These are phyloP conservation scores for Drosophila colorata DNA, from an alignment of 2,888 invertebrate species.

Conservation along the genomic window DNA sequence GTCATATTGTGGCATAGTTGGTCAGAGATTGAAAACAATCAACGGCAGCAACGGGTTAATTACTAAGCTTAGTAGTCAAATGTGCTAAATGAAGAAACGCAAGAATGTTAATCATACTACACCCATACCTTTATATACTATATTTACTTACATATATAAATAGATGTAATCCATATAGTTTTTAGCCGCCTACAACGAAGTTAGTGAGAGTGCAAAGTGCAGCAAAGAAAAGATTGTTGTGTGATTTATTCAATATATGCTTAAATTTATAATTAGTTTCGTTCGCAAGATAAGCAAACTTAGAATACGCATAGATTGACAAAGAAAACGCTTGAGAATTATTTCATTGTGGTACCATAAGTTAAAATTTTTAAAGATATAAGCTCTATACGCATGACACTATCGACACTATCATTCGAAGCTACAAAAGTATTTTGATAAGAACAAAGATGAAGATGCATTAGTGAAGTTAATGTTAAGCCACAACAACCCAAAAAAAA, in stretches of 20 bases:
- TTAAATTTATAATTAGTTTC: constrained; percentile 57
- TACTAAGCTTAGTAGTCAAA: constrained; percentile 73
- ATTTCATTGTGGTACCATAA: constrained; percentile 71
- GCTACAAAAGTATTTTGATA: constrained; percentile 65
- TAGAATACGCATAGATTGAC: constrained; percentile 56
- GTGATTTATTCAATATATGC: constrained; percentile 71
- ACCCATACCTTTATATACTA: constrained; percentile 39
- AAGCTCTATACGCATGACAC: constrained; percentile 27
- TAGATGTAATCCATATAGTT: constrained; percentile 52
- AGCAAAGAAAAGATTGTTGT: constrained; percentile 65
- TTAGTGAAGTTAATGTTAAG: constrained; percentile 23
- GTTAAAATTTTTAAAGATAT: constrained; percentile 50
- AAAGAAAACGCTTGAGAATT: constrained; percentile 62
- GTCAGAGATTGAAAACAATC: constrained; percentile 21
- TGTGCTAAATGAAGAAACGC: constrained; percentile 67
- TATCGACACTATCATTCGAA: constrained; percentile 37
- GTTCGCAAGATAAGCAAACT: constrained; percentile 42
- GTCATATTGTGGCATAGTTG: constrained; percentile 84
- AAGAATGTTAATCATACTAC: constrained; percentile 62
- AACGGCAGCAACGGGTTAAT: constrained; percentile 69
- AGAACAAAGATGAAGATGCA: constrained; percentile 45
- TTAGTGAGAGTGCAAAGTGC: constrained; percentile 65
- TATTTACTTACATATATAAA: constrained; percentile 58
- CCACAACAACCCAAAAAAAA: too few species aligned
- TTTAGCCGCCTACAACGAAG: constrained; percentile 74